Evolutionary conservation across 2,113 vertebrate genomes (phyloP).

Genomic region (Limanda limanda): DNA sequence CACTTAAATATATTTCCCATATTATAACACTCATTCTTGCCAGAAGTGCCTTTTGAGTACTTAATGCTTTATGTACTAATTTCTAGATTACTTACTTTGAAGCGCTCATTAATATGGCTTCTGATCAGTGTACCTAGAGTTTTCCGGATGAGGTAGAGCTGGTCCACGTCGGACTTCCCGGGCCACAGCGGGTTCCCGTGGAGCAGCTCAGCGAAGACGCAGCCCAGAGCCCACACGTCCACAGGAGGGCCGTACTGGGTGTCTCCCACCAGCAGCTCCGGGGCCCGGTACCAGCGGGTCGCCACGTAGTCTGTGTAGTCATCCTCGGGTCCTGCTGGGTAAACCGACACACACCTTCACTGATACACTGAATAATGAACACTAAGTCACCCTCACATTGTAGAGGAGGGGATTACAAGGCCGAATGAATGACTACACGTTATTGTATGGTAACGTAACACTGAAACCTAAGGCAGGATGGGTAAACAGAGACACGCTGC

Average conservation of each 20-base stretch:
- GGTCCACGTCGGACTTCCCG: slow-evolving; percentile 93
- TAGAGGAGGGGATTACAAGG: slow-evolving; percentile 71
- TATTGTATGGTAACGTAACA: slow-evolving; percentile 72
- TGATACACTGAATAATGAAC: slow-evolving; percentile 46
- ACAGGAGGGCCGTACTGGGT: slow-evolving; percentile 94
- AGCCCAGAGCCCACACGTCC: slow-evolving; percentile 96
- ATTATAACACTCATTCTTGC: too few species aligned
- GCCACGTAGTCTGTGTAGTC: slow-evolving; percentile 98
- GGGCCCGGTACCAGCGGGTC: slow-evolving; percentile 95
- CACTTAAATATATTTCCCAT: too few species aligned
- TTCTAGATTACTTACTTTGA: background rate
- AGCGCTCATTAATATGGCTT: background rate
- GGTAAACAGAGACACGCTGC: slow-evolving; percentile 69
- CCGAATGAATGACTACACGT: slow-evolving; percentile 57
- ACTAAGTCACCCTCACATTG: slow-evolving; percentile 53
- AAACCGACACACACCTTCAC: slow-evolving; percentile 17
- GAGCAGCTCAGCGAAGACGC: slow-evolving; percentile 94
- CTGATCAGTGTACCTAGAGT: slow-evolving; percentile 85
- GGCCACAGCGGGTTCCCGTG: slow-evolving; percentile 93
- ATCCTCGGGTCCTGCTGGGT: slow-evolving; percentile 90
- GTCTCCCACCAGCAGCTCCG: slow-evolving; percentile 95
- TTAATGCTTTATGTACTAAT: too few species aligned
- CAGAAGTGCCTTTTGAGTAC: too few species aligned
- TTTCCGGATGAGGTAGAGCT: slow-evolving; percentile 93
- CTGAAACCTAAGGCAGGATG: slow-evolving; percentile 61